A percentile compares a stretch with the other conserved stretches of the same genome.
Evolutionary conservation across 2,113 vertebrate species (phyloP).

Genomic region (Pitta sordida): DNA sequence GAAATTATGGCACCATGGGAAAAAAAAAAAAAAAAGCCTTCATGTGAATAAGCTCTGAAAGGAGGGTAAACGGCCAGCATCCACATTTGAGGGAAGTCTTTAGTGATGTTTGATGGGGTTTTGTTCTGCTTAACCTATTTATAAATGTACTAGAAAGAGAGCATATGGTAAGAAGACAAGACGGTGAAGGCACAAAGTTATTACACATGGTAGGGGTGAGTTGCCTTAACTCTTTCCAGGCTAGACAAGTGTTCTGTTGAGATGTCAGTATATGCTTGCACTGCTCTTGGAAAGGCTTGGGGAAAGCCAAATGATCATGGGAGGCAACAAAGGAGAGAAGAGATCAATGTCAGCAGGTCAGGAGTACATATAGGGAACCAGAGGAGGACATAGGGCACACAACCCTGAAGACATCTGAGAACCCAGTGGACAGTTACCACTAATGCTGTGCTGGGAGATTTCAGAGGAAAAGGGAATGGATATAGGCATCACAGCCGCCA

Average conservation of each 20-base stretch:
- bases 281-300: not conserved
- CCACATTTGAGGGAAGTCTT: not conserved
- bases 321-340: not conserved
- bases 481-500: fast-evolving
- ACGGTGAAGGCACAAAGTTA: not conserved
- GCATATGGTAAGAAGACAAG: not conserved
- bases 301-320: not conserved
- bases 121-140: not conserved
- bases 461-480: not conserved
- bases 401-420: not conserved
- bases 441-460: not conserved
- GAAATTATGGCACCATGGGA: not conserved
- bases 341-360: not conserved
- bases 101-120: not conserved
- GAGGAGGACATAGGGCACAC: not conserved
- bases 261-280: not conserved
- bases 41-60: not conserved
- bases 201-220: not conserved
- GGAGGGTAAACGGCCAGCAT: not conserved
- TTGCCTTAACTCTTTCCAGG: not conserved
- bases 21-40: not conserved
- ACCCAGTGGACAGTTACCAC: not conserved
- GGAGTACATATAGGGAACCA: not conserved
- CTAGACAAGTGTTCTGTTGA: not conserved
- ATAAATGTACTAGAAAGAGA: not conserved